Conservation (phyloP, 2,113 vertebrate genomes). For the Rhinoderma darwinii region DNA sequence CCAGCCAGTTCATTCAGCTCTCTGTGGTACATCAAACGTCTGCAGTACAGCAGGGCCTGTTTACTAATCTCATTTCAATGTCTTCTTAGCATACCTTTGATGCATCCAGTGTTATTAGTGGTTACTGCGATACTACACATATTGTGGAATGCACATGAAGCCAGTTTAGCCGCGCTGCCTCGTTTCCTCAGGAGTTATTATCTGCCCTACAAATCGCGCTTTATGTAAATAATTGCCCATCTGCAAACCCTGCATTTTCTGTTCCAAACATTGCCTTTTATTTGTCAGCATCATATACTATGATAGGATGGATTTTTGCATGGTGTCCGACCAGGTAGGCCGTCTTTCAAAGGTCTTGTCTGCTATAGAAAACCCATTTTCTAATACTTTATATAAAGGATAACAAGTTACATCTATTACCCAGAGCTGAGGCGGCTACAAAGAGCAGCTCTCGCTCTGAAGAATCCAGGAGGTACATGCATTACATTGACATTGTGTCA, state of each 20-base stretch:
- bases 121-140: slow-evolving; percentile 20
- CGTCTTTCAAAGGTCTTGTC: background rate
- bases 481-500: too few relatives aligned
- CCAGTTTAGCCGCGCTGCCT: background rate
- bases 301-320: background rate
- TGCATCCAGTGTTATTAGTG: slow-evolving; percentile 37
- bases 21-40: slow-evolving; percentile 34
- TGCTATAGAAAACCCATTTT: background rate
- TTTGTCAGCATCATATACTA: background rate
- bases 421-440: too few relatives aligned
- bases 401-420: too few relatives aligned
- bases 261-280: slow-evolving; percentile 16
- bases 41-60: background rate
- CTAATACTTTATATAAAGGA: too few relatives aligned
- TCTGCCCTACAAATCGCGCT: background rate
- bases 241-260: background rate
- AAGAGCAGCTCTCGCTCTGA: too few relatives aligned
- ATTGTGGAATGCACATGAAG: slow-evolving; percentile 18
- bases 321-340: background rate
- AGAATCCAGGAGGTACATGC: too few relatives aligned
- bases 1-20: background rate
- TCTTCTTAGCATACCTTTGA: slow-evolving; percentile 47
- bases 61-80: slow-evolving; percentile 35
- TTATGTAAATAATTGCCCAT: slow-evolving; percentile 36
- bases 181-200: slow-evolving; percentile 30